These are phyloP conservation scores for Temnothorax longispinosus DNA, from an alignment of 1,140 invertebrate genomes.

Conservation along the genomic window DNA sequence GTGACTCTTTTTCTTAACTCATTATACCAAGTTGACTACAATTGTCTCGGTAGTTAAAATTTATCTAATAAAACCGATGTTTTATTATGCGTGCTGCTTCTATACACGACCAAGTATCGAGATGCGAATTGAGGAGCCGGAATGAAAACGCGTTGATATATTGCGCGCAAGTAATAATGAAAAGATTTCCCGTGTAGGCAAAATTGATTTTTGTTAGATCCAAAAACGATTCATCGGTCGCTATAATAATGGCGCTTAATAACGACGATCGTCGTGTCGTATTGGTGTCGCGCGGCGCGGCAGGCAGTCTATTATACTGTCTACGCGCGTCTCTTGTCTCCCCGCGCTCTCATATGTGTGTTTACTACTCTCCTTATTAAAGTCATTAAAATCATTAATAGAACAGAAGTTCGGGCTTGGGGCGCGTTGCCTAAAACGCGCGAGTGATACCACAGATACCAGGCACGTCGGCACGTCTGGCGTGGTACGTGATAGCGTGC, in stretches of 20 bases:
- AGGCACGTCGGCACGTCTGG: no score
- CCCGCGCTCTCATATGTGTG: constrained; percentile 9
- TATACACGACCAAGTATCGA: no score
- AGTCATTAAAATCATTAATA: constrained; percentile 44
- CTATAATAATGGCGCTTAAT: neutral
- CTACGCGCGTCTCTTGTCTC: constrained; percentile 55
- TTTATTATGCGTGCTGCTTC: neutral
- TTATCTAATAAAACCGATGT: neutral
- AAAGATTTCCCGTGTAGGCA: neutral
- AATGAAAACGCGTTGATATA: no score
- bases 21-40: neutral
- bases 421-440: neutral
- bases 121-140: no score
- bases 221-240: neutral
- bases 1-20: neutral
- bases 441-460: no score
- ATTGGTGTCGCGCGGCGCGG: constrained; percentile 62
- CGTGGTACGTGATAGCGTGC: neutral
- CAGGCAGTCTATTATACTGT: constrained; percentile 70
- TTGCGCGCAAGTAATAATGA: neutral
- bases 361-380: constrained; percentile 36
- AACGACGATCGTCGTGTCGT: neutral
- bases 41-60: neutral
- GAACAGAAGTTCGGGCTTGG: neutral
- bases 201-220: neutral